A percentile compares a stretch with the other conserved stretches of the same genome.
Evolutionary conservation across 2,888 invertebrate genomes (phyloP).

Genomic region (Priocnemis perturbator): DNA sequence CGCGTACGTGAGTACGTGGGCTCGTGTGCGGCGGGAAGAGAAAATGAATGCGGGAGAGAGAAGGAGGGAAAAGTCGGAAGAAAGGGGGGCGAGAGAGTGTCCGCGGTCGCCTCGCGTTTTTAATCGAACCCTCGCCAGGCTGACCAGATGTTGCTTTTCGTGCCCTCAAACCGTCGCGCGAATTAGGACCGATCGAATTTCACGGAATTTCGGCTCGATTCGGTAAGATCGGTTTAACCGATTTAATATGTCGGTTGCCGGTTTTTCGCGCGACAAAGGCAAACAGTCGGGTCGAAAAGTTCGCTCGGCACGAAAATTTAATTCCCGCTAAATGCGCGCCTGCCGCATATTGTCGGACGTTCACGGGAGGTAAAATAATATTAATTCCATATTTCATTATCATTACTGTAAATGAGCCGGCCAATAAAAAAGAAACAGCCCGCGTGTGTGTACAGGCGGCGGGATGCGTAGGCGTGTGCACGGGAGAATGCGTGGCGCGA

Average conservation of each 20-base stretch:
- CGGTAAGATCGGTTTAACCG: neutral
- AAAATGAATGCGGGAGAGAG: slow-evolving; percentile 15
- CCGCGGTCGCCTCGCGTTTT: too few relatives aligned
- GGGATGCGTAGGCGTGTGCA: neutral
- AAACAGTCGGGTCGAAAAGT: neutral
- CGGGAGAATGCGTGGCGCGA: neutral
- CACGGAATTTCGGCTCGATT: too few relatives aligned
- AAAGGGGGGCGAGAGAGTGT: neutral
- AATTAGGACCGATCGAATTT: too few relatives aligned
- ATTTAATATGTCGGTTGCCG: neutral
- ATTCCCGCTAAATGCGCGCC: neutral
- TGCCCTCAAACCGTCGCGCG: too few relatives aligned
- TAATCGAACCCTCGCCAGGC: too few relatives aligned
- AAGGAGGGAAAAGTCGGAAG: neutral
- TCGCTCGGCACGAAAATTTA: neutral
- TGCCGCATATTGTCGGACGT: neutral
- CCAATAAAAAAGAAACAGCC: too few relatives aligned
- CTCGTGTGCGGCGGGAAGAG: slow-evolving; percentile 20
- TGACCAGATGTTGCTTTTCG: neutral
- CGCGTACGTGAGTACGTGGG: slow-evolving; percentile 36
- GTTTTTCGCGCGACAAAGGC: neutral
- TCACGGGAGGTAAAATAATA: neutral
- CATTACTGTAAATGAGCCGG: too few relatives aligned
- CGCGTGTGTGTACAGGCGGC: neutral
- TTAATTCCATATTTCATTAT: too few relatives aligned